Evolutionary conservation across 1,140 invertebrate genomes (phyloP), one percentile per base, ranked within the genome.

Genomic region (Ceratoteleas bidentatus): DNA sequence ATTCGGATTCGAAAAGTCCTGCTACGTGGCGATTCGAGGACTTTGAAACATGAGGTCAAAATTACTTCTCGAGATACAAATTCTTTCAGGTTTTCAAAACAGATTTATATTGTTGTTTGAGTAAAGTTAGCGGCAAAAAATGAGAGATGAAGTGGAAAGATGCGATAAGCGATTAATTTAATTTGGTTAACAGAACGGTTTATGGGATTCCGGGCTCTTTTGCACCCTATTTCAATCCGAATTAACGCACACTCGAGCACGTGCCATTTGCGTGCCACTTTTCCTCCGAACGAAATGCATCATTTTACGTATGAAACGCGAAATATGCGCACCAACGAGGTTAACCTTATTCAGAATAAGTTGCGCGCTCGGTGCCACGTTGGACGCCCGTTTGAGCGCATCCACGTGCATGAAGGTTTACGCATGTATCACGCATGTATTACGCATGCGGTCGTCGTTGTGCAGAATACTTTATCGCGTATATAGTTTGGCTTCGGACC

Each of bases 401-500:
- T 77, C 73, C 73, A 77, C 81, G 81, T 84, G 81, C 62, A 80
- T 80, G 61, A 81, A 66, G 80, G 14, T 73, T 66, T 73, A 78
- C 72, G 72, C 81, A 65, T 78, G 74, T 75, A 83, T 83, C 74
- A 72, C 24, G 24, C 24, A 24, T 24, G 24, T 24, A 24, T 24
- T 24, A 24, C 24, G 24, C 65, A 62, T 53, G 74, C 61, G 65
- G 74, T 53, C 52, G 74, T 77, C 57, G 74, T 64, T 83, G 81
- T 76, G 81, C 61, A 79, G 70, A 70, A 78, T 79, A 80, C 73
- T 77, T 80, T 69, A 82, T 77, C 64, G 62, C 81, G 76, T 84
- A 81, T 83, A 86, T 80, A 85, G 85, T 88, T 88, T 86, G 86
- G 88, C 87, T 89, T 88, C 83, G 85, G 86, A 85, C 81, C 83